A percentile compares a stretch with the other conserved stretches of the same genome.
Conservation (phyloP, 2,888 invertebrate genomes). For the Temnothorax rugatulus region DNA sequence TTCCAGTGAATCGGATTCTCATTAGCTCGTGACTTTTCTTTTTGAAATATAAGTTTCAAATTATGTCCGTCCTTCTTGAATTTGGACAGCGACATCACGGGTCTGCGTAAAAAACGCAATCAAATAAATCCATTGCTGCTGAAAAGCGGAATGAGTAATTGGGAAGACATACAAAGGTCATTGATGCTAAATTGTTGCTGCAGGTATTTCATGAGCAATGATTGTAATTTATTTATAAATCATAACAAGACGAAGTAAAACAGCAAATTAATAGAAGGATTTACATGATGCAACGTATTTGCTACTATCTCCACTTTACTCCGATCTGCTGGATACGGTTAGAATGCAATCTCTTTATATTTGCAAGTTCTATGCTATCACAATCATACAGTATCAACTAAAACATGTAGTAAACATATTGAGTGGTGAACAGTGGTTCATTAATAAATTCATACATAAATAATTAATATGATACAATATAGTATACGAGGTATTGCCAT, state of each 20-base stretch:
- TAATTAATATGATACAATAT: background rate
- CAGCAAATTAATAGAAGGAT: constrained; percentile 88
- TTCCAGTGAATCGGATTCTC: constrained; percentile 31
- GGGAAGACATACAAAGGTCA: constrained; percentile 97
- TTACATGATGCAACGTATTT: constrained; percentile 93
- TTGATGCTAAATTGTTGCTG: constrained; percentile 96
- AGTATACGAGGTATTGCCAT: too few relatives aligned
- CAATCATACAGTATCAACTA: constrained; percentile 98
- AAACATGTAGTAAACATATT: constrained; percentile 70
- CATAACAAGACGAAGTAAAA: too few relatives aligned
- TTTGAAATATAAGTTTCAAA: constrained; percentile 56
- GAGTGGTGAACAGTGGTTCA: background rate
- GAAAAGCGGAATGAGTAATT: constrained; percentile 87
- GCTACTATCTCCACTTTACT: constrained; percentile 97
- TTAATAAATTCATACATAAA: background rate
- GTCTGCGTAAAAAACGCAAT: constrained; percentile 86
- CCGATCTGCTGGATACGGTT: constrained; percentile 98
- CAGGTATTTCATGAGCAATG: constrained; percentile 86
- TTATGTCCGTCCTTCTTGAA: constrained; percentile 78
- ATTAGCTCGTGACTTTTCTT: constrained; percentile 18
- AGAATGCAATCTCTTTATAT: constrained; percentile 99
- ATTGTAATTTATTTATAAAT: constrained; percentile 12
- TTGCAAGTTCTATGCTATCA: constrained; percentile 99
- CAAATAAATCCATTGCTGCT: constrained; percentile 85
- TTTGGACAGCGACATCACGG: constrained; percentile 88